Percentiles rank a stretch among this genome's conserved stretches.
phyloP scores from a whole-genome alignment of 2,113 vertebrate species.

The Apus apus region DNA sequence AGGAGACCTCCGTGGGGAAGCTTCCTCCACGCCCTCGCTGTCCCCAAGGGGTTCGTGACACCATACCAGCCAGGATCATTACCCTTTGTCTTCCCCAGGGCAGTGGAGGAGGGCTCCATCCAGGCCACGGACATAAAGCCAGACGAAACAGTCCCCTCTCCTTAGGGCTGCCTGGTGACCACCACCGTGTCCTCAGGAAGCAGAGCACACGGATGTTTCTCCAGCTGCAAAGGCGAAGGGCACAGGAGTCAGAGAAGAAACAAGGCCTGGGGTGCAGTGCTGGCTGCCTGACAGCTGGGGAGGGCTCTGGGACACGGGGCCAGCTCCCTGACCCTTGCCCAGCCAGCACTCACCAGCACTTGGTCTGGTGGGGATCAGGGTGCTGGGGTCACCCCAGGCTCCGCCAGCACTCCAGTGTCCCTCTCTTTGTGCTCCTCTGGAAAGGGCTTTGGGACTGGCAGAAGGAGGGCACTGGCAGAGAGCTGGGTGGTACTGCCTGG shows the following conservation, averaged over 20 bases:
- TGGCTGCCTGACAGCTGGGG: not conserved
- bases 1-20: not conserved
- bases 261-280: not conserved
- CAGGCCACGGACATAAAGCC: conserved; percentile 15
- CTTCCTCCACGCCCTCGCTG: not conserved
- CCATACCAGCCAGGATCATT: not conserved
- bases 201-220: not conserved
- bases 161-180: not conserved
- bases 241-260: not conserved
- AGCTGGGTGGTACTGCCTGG: not conserved
- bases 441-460: not conserved
- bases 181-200: not conserved
- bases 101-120: conserved; percentile 39
- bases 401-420: not conserved
- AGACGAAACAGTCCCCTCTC: not conserved
- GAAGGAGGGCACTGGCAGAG: not conserved
- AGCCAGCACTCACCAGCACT: not conserved
- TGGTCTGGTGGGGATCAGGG: not conserved
- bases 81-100: conserved; percentile 66
- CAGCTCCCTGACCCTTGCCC: not conserved
- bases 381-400: not conserved
- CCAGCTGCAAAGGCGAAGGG: not conserved
- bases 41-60: not conserved
- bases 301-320: rapidly evolving
- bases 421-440: not conserved